Base-by-base conservation (phyloP, 2,888 invertebrate species). In the Alentia gelatinosa region DNA sequence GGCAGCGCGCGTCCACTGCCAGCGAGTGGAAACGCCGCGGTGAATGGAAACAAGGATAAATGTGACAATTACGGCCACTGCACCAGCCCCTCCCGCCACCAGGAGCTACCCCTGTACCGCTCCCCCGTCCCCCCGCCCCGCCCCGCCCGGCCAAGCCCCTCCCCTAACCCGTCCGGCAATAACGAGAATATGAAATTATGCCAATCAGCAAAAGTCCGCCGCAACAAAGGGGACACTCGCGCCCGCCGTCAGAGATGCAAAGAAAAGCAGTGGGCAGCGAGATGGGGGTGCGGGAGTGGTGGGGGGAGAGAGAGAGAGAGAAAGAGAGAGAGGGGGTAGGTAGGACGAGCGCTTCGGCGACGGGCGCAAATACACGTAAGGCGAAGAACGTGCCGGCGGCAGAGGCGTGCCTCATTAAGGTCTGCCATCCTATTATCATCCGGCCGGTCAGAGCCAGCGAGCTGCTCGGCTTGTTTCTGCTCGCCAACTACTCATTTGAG, bases 21-120 rank as follows among this genome's bases (percentile, higher is more conserved):
- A 30, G 47, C 47, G 12, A 83, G 35, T 47, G n/a, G 47, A 47
- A 47, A 47, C 47, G 47, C 47, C 50, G 19, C 33, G 42, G 47
- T 86, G 86, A 86, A 86, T 86, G 86, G 86, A 86, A 86, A 86
- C 86, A 86, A 86, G 86, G 86, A 86, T 86, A 86, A 86, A 86
- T 86, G 86, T 86, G 86, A 86, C 86, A 86, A 86, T 86, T 86
- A 86, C 50, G 15, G 50, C 86, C n/a, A 12, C 63, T 7, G 79
- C 37, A 12, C 7, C 37, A 5, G 7, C 68, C 68, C 9, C 68
- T 68, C 15, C 47, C 68, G 30, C 68, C 68, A 68, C 30, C 68
- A 68, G 30, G n/a, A 56, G 74, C 74, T 74, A 4, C 74, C 30
- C 30, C 9, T 19, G 19, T 19, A 47, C 9, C 63, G 79, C 12